Evolutionary conservation across 2,888 invertebrate species (phyloP).

Genomic region (Caenorhabditis macrosperma): DNA sequence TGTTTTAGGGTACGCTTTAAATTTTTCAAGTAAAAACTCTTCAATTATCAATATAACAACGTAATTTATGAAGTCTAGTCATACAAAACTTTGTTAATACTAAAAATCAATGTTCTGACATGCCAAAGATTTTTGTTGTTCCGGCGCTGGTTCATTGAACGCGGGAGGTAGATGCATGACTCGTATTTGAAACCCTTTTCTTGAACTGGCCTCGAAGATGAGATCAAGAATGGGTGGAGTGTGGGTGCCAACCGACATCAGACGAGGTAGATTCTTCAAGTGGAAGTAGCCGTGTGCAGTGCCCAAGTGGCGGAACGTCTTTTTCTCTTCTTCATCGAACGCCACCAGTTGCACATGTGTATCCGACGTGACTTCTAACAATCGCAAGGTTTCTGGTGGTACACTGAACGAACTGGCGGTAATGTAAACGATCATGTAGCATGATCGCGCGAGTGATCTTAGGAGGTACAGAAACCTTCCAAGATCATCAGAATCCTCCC

Average conservation of each 20-base stretch:
- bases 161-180: constrained; percentile 58
- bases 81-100: background rate
- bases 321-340: constrained; percentile 55
- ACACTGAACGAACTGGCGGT: constrained; percentile 34
- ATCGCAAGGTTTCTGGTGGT: constrained; percentile 4
- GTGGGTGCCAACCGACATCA: constrained; percentile 52
- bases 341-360: constrained; percentile 34
- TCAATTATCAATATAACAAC: too few relatives aligned
- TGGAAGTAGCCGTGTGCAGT: constrained; percentile 50
- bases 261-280: constrained; percentile 33
- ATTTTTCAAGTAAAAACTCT: background rate
- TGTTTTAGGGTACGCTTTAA: constrained; percentile 2
- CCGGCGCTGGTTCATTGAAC: constrained; percentile 44
- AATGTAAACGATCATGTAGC: constrained; percentile 49
- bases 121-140: constrained; percentile 6
- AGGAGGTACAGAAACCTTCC: constrained; percentile 34
- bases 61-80: too few relatives aligned
- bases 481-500: constrained; percentile 46
- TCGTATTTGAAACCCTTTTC: constrained; percentile 53
- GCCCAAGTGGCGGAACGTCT: constrained; percentile 52
- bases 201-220: constrained; percentile 47
- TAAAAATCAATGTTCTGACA: constrained; percentile 54
- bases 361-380: constrained; percentile 39
- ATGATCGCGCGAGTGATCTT: constrained; percentile 19
- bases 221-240: constrained; percentile 57